These are phyloP conservation scores for Sciaenops ocellatus DNA, from an alignment of 2,797 vertebrate genomes.

Conservation along the genomic window DNA sequence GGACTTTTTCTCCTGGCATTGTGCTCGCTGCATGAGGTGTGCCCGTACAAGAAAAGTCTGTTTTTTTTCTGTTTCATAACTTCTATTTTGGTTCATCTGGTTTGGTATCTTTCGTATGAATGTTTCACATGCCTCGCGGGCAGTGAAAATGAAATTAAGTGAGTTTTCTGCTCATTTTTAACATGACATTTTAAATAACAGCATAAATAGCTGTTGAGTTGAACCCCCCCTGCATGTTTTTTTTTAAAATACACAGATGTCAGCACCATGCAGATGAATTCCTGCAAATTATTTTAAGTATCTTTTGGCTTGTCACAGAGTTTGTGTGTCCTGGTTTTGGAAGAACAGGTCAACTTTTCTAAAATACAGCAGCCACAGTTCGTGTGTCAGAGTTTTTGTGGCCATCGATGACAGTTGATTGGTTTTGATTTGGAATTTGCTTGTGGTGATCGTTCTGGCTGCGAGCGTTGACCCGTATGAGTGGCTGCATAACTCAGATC, in stretches of 20 bases:
- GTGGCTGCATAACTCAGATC: no score
- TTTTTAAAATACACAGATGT: not conserved
- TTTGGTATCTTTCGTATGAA: not conserved
- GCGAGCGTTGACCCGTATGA: not conserved
- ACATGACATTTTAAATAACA: not conserved
- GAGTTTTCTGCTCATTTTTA: not conserved
- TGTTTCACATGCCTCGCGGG: no score
- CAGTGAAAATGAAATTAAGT: no score
- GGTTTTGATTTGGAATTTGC: slow-evolving; percentile 31
- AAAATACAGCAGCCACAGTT: not conserved
- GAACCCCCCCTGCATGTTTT: not conserved
- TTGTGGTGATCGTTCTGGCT: slow-evolving; percentile 11
- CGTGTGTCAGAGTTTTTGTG: not conserved
- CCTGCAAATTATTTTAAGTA: not conserved
- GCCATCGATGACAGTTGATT: rapidly evolving
- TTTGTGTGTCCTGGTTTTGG: not conserved
- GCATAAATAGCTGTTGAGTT: not conserved
- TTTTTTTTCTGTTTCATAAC: not conserved
- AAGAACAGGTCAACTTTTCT: not conserved
- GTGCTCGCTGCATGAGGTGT: not conserved
- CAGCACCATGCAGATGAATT: not conserved
- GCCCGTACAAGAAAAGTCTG: not conserved
- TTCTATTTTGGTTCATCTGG: no score
- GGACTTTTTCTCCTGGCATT: not conserved
- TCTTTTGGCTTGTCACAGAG: not conserved